Evolutionary conservation across 2,113 vertebrate genomes (phyloP), one percentile per base, ranked within the genome.

Genomic region (Nibea albiflora): DNA sequence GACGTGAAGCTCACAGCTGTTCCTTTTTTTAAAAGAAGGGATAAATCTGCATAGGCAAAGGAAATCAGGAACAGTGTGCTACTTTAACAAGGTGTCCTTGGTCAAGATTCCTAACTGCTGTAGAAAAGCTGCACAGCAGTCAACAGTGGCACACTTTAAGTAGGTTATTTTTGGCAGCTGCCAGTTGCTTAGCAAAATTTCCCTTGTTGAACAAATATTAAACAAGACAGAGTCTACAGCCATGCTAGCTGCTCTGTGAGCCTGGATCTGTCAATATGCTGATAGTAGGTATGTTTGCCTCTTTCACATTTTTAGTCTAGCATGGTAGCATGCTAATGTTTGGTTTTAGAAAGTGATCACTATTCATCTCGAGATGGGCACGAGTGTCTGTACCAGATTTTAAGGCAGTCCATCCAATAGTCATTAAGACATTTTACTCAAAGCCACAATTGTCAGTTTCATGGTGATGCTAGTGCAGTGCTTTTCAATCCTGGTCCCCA

Each of bases 161-260:
- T 24, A 26, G 66, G 73, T 80, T 90, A 80, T 89, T 89, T 85
- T 84, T 88, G 70, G 64, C 69, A 78, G 62, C 58, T 72, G 20
- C 24, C 62, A 70, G 71, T 80, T 82, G 82, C 57, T 57, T 71
- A 66, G 87, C 58, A 79, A 81, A 87, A 69, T 42, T 26, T 70
- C 42, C 28, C 7, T 57, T 49, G 52, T 84, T 81, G 54, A 73
- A 65, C 39, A 61, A 64, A 63, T 68, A 49, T 60, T 26, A 54
- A 56, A 67, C 39, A 47, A 50, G n/a, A 70, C 52, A 57, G 64
- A 74, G 26, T 52, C 65, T 70, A 11, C 58, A 64, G 46, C 52
- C 8, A 4, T 26, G 17, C 3, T 31, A 39, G 35, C 22, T 24
- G 49, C 56, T 68, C 35, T 65, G 42, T 26, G 12, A 82, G 26